Evolutionary conservation across 2,797 vertebrate genomes (phyloP).

Genomic region (Xerus rutilus): DNA sequence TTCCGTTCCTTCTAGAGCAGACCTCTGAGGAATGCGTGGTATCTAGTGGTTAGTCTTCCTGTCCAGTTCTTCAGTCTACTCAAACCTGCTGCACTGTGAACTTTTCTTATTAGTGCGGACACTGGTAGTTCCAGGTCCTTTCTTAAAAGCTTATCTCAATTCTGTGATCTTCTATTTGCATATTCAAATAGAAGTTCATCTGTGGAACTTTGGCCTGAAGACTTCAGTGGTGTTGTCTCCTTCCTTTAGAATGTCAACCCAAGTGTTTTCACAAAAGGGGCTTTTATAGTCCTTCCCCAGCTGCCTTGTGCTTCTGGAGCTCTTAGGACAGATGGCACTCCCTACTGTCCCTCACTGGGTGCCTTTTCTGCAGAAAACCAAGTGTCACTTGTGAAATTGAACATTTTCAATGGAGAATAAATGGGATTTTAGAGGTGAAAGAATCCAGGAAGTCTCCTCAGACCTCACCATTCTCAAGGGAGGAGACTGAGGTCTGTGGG

Average conservation of each 20-base stretch:
- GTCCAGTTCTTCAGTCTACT: neutral
- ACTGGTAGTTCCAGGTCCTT: neutral
- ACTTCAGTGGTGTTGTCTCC: slow-evolving; percentile 38
- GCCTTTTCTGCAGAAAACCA: slow-evolving; percentile 26
- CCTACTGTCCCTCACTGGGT: neutral
- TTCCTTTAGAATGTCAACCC: slow-evolving; percentile 24
- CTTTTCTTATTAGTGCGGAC: slow-evolving; percentile 21
- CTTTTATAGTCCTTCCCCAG: neutral
- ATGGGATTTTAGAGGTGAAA: slow-evolving; percentile 28
- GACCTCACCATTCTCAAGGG: neutral
- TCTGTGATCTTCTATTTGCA: neutral
- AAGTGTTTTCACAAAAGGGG: neutral
- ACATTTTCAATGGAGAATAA: slow-evolving; percentile 22
- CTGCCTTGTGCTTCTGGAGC: neutral
- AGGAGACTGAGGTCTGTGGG: neutral
- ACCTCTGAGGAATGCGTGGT: neutral
- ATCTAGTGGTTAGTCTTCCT: neutral
- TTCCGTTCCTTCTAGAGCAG: neutral
- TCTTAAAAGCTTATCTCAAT: slow-evolving; percentile 42
- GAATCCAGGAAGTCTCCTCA: neutral
- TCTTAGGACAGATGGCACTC: neutral
- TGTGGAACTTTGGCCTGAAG: neutral
- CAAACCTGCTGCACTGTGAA: neutral
- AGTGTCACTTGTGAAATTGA: neutral
- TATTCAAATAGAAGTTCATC: slow-evolving; percentile 51